Base-by-base conservation (phyloP, 1,140 invertebrate species). In the Xylocopa sonorina region DNA sequence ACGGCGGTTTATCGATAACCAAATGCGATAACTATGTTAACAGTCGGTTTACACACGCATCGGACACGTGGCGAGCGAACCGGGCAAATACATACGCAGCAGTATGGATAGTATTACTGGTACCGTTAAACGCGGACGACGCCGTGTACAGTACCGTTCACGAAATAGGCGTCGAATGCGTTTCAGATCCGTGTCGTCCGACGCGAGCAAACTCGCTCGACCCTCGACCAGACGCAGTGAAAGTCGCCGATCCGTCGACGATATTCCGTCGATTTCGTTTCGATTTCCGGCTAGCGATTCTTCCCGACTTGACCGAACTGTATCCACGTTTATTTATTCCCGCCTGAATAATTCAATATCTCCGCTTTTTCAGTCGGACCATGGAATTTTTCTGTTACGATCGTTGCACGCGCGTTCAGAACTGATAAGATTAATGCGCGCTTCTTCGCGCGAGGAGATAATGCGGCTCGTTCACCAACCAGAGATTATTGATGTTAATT, bases 11-110 rank as follows among this genome's bases (percentile, higher is more conserved):
- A 67, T 76, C 50, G 50, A 67, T 76, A 76, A n/a, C 24, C 50
- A 53, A 82, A 55, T 48, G 81, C 81, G 82, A 83, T 84, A 84
- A 83, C 81, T 83, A 68, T 84, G 81, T 84, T 83, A 84, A 73
- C 81, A 67, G 63, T 38, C 34, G 38, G 41, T 41, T 58, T 46
- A 10, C 58, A 69, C 67, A 72, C 66, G 80, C 62, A 83, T 41
- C 50, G 82, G 51, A 53, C 81, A 84, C 82, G 81, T 79, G 82
- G 82, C 51, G 68, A 7, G 34, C 46, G 66, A 63, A 57, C 68
- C 51, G 53, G 43, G 41, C 16, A 18, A 53, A 12, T n/a, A n/a
- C n/a, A n/a, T n/a, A n/a, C 63, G 29, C 16, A 24, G 67, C 64
- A 69, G 82, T 68, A 46, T 46, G 55, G 71, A 84, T 84, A 84